Base-by-base conservation (phyloP, 1,140 invertebrate species). In the Lepidotrigona ventralis region DNA sequence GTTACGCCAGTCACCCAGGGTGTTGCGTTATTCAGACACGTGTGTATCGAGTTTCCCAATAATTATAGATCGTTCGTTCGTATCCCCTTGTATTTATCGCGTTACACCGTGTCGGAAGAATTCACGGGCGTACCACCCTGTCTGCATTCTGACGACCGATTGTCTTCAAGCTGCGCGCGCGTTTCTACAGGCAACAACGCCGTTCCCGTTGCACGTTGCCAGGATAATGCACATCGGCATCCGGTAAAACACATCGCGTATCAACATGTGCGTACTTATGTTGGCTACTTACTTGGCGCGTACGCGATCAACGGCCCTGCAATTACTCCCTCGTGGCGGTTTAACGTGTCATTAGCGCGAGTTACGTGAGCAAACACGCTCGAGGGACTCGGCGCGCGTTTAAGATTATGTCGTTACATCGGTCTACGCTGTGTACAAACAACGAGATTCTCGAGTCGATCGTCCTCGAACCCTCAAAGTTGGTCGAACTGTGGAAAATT, bases 331-430 rank as follows among this genome's bases (percentile, higher is more conserved):
- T 89, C 85, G 84, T 84, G 72, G 74, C 85, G 79, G 86, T 89
- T 89, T 84, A 89, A 89, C 88, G 88, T 89, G 88, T 89, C 87
- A 89, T 89, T 89, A 89, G 85, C 77, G 78, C 80, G 79, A 84
- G 88, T 89, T 89, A 89, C 87, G 81, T 81, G 88, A 88, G 79
- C 88, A 89, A 89, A 89, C 88, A 83, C 66, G 84, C 58, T 86
- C 84, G 77, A 80, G 84, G 83, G 84, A 63, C 58, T 71, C 79
- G 69, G 39, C 83, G 83, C 80, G 77, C 80, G 77, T 80, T 84
- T 68, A 81, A 64, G 46, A 46, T 46, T 81, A 69, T 86, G 68
- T 85, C 73, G 83, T 81, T 86, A 60, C 66, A 29, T 79, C 51
- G 80, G 53, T 53, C 26, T 56, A 58, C 79, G 53, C 26, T 39